Conservation (phyloP, 2,797 vertebrate species). For the Poeciliopsis presidionis region DNA sequence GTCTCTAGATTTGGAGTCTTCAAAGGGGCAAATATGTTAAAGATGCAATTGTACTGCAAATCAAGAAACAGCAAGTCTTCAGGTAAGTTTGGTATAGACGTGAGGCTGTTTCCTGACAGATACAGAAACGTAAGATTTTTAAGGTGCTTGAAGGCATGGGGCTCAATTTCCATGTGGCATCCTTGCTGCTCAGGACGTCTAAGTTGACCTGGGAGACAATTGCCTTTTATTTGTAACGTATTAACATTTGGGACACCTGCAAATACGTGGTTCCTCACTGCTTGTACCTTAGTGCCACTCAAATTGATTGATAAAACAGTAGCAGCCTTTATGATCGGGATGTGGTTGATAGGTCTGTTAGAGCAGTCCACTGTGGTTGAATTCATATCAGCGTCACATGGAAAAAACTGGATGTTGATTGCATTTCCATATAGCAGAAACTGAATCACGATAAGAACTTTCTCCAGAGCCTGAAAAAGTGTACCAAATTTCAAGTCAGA, state of each 20-base stretch:
- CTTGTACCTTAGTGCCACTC: constrained; percentile 72
- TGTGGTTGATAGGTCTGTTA: constrained; percentile 62
- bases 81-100: constrained; percentile 80
- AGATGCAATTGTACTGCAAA: constrained; percentile 81
- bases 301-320: constrained; percentile 76
- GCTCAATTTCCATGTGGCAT: constrained; percentile 79
- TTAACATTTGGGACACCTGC: constrained; percentile 73
- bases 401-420: constrained; percentile 79
- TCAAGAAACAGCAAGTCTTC: constrained; percentile 72
- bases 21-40: constrained; percentile 66
- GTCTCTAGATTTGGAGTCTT: constrained; percentile 66
- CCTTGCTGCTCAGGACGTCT: constrained; percentile 51
- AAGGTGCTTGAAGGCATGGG: constrained; percentile 73
- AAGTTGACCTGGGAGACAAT: constrained; percentile 75
- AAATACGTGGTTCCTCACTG: constrained; percentile 67
- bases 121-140: constrained; percentile 71
- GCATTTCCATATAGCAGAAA: constrained; percentile 58
- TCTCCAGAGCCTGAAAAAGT: constrained; percentile 64
- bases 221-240: constrained; percentile 78
- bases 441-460: constrained; percentile 57
- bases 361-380: constrained; percentile 76
- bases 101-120: constrained; percentile 84
- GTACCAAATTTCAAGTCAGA: constrained; percentile 7
- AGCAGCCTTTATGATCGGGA: constrained; percentile 73
- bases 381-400: constrained; percentile 78